Conservation (phyloP, 2,113 vertebrate species). For the Formicarius rufipectus region DNA sequence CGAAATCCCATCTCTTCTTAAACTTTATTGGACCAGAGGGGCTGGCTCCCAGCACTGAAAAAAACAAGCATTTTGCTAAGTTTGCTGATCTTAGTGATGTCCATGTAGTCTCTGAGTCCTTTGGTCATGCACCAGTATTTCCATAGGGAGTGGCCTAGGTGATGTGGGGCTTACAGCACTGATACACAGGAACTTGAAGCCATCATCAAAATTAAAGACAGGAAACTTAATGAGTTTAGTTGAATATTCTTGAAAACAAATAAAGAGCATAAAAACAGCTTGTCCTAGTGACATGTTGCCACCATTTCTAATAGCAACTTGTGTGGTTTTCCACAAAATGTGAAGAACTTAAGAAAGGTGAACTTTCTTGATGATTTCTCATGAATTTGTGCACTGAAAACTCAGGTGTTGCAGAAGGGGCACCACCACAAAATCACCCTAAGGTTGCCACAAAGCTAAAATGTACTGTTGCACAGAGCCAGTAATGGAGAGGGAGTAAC, state of each 20-base stretch:
- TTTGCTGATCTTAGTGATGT: conserved; percentile 63
- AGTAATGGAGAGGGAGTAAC: background rate
- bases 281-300: background rate
- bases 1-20: background rate
- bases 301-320: background rate
- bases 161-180: conserved; percentile 58
- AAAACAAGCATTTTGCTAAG: background rate
- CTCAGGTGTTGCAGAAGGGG: background rate
- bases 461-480: background rate
- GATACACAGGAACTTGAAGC: conserved; percentile 61
- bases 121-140: conserved; percentile 64
- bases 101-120: conserved; percentile 59
- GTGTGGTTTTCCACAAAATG: background rate
- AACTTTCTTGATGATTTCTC: background rate
- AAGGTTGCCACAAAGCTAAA: background rate
- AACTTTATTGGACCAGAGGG: background rate
- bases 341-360: background rate
- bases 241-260: conserved; percentile 70
- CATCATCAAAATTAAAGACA: conserved; percentile 65
- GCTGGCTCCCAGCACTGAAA: background rate
- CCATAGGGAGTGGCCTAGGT: conserved; percentile 65
- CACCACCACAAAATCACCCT: background rate
- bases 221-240: conserved; percentile 70
- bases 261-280: conserved; percentile 20
- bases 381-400: background rate